phyloP scores from a whole-genome alignment of 2,888 invertebrate species.

The Chirona hameri region DNA sequence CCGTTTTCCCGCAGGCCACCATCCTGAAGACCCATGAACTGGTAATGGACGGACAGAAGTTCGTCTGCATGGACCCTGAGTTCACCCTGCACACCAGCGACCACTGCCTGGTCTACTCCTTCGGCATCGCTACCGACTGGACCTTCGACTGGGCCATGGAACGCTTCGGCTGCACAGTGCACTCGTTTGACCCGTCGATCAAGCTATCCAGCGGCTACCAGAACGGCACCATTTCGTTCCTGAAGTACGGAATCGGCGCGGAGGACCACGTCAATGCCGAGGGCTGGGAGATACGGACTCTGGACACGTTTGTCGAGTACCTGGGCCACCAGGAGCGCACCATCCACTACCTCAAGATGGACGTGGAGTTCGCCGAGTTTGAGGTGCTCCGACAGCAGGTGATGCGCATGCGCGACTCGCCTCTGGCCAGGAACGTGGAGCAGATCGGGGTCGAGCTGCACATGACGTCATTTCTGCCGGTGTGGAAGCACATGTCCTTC shows the following conservation, averaged over 20 bases:
- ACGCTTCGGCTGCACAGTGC: neutral
- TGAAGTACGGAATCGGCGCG: constrained; percentile 31
- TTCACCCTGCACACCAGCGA: neutral
- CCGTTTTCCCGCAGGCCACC: too few relatives aligned
- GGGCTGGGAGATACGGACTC: constrained; percentile 43
- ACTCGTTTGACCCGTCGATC: neutral
- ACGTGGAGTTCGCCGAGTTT: neutral
- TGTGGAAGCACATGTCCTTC: neutral
- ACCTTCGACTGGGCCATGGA: neutral
- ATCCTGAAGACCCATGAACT: too few relatives aligned
- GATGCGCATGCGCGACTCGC: neutral
- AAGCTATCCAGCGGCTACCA: neutral
- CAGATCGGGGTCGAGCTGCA: neutral
- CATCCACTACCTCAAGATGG: constrained; percentile 3
- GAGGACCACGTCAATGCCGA: neutral
- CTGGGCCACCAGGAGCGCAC: neutral
- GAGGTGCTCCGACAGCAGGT: neutral
- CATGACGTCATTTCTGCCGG: neutral
- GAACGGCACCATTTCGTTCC: constrained; percentile 41
- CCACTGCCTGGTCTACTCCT: neutral
- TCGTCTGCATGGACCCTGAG: neutral
- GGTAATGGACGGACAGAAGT: neutral
- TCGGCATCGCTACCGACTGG: neutral
- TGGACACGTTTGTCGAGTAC: constrained; percentile 43
- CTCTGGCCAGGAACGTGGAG: neutral